phyloP scores from a whole-genome alignment of 1,140 invertebrate species.

The Leptinotarsa defecta region DNA sequence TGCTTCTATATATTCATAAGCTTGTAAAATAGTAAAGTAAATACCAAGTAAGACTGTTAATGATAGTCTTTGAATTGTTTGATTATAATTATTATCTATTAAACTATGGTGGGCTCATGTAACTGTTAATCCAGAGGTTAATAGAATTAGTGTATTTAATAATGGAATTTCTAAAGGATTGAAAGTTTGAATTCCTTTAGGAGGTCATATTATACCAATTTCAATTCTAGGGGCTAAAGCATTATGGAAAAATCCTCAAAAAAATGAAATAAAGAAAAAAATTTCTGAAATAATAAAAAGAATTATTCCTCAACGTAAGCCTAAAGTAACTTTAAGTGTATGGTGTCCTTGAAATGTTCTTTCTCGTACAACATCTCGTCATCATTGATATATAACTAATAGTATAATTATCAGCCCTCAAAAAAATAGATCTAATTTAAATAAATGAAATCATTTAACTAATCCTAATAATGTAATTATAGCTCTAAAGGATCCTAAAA shows the following conservation, averaged over 20 bases:
- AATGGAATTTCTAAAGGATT: slow-evolving; percentile 67
- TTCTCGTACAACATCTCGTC: slow-evolving; percentile 66
- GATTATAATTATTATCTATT: slow-evolving; percentile 59
- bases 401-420: slow-evolving; percentile 57
- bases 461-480: slow-evolving; percentile 57
- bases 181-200: slow-evolving; percentile 61
- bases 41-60: slow-evolving; percentile 61
- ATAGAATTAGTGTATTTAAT: slow-evolving; percentile 66
- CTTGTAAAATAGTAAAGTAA: slow-evolving; percentile 58
- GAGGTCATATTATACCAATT: slow-evolving; percentile 65
- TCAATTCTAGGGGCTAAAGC: slow-evolving; percentile 65
- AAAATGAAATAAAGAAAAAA: slow-evolving; percentile 65
- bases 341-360: slow-evolving; percentile 62
- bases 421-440: slow-evolving; percentile 56
- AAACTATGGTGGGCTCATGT: slow-evolving; percentile 64
- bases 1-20: slow-evolving; percentile 58
- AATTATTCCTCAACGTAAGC: slow-evolving; percentile 65
- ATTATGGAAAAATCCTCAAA: slow-evolving; percentile 70
- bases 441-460: slow-evolving; percentile 61
- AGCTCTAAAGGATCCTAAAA: slow-evolving; percentile 56
- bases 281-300: slow-evolving; percentile 69
- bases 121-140: slow-evolving; percentile 62
- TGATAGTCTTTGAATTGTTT: slow-evolving; percentile 56
- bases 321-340: slow-evolving; percentile 56
- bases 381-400: slow-evolving; percentile 65